Conservation (phyloP, 1,140 invertebrate species). For the Drosophila takahashii region DNA sequence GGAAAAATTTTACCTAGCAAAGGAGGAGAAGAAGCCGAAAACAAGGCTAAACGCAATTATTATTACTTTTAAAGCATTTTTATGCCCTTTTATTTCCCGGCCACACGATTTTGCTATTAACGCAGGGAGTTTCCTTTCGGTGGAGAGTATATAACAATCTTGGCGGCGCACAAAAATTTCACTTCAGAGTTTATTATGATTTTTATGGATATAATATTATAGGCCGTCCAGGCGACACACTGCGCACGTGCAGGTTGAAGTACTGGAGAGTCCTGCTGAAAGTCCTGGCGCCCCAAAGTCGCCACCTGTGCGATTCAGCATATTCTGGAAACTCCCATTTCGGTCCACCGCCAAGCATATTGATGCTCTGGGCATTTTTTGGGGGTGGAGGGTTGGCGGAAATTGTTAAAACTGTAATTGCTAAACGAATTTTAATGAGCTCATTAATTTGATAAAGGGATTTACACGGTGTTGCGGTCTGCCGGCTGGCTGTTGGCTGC, state of each 20-base stretch:
- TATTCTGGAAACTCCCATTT: constrained; percentile 33
- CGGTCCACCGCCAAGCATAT: constrained; percentile 30
- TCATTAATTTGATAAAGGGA: constrained; percentile 84
- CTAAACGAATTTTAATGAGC: constrained; percentile 85
- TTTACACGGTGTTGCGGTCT: constrained; percentile 81
- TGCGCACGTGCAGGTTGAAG: constrained; percentile 52
- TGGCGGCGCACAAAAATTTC: constrained; percentile 43
- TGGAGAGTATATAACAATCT: constrained; percentile 51
- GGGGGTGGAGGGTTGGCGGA: constrained; percentile 42
- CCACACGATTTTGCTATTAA: constrained; percentile 79
- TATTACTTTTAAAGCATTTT: constrained; percentile 83
- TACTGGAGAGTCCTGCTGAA: not conserved
- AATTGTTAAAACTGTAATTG: constrained; percentile 84
- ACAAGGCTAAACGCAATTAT: constrained; percentile 79
- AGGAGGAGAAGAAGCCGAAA: constrained; percentile 10
- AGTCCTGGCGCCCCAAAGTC: constrained; percentile 29
- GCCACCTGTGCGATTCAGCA: constrained; percentile 76
- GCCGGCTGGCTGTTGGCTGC: constrained; percentile 31
- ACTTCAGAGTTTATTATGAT: constrained; percentile 67
- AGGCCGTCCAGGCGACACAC: constrained; percentile 37
- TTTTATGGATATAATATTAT: constrained; percentile 79
- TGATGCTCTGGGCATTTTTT: constrained; percentile 11
- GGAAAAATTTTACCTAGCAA: constrained; percentile 29
- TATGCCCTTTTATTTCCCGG: constrained; percentile 76
- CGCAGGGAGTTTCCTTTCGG: constrained; percentile 5